Base-by-base conservation (phyloP, 2,888 invertebrate species). In the Heliconius charithonia region DNA sequence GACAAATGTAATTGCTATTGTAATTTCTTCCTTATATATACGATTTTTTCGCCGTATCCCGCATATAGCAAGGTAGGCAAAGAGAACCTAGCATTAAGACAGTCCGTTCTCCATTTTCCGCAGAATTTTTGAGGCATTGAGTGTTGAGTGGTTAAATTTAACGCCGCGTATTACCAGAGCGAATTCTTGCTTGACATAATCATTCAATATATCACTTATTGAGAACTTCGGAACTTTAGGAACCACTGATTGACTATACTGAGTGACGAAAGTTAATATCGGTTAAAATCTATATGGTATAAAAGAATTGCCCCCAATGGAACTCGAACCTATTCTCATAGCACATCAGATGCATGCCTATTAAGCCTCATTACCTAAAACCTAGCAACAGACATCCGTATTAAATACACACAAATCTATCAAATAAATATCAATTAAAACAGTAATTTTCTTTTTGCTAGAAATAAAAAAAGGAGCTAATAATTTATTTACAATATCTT, bases 401-500 rank as follows among this genome's bases (percentile, higher is more conserved):
- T 19, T 51, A 51, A 51, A 51, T 51, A 51, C 51, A 16, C 19
- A 51, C 51, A 1, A 19, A 19, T 4, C 19, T 7, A 22, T 19
- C 51, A 51, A 51, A 22, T 51, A 7, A 51, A 51, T 51, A 51
- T 22, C 19, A 51, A 1, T 6, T 51, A 19, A 22, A 51, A 22
- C 0, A 19, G 19, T 19, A 51, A 7, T 51, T 51, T 32, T 22
- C 56, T 13, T 56, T 56, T 32, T 32, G 22, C 51, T 7, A 27
- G 59, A 41, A 63, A 77, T 32, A 71, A 72, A 29, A 56, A 71
- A n/a, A 19, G 45, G 32, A 56, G 56, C 45, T 32, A 13, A 22
- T 56, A 67, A 62, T 78, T 67, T 78, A 37, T 59, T 32, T 27
- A 59, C 59, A 67, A 73, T 73, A 66, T 41, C 32, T 66, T 67